These are phyloP conservation scores for Ericerus pela DNA, from an alignment of 1,140 invertebrate genomes.

Conservation along the genomic window DNA sequence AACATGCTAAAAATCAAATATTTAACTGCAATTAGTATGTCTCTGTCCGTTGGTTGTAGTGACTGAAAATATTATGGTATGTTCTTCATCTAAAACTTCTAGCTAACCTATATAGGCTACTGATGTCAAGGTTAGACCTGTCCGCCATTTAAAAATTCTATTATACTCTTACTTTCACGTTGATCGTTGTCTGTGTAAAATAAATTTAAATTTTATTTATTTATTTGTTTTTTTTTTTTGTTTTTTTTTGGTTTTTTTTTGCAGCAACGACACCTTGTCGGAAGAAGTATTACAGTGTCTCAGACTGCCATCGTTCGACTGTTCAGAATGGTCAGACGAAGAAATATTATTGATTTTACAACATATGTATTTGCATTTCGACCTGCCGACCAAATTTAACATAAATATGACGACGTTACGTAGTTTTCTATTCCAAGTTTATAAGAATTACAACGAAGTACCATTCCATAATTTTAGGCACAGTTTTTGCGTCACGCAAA, in stretches of 20 bases:
- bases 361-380: conserved; percentile 70
- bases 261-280: conserved; percentile 45
- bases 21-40: no score
- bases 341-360: conserved; percentile 66
- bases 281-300: conserved; percentile 44
- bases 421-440: conserved; percentile 61
- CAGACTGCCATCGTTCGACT: conserved; percentile 62
- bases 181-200: no score
- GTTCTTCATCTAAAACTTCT: no score
- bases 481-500: conserved; percentile 79
- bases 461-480: conserved; percentile 83
- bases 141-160: no score
- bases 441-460: conserved; percentile 79
- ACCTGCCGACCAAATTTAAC: conserved; percentile 57
- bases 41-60: no score
- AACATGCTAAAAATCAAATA: no score
- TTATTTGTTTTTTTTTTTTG: not conserved
- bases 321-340: conserved; percentile 66
- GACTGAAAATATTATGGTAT: no score
- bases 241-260: conserved; percentile 9
- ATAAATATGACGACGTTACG: conserved; percentile 55
- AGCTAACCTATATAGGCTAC: no score
- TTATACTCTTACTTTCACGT: no score
- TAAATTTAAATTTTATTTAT: no score
- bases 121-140: no score